Evolutionary conservation across 1,140 invertebrate species (phyloP).

Genomic region (Luehdorfia chinensis): DNA sequence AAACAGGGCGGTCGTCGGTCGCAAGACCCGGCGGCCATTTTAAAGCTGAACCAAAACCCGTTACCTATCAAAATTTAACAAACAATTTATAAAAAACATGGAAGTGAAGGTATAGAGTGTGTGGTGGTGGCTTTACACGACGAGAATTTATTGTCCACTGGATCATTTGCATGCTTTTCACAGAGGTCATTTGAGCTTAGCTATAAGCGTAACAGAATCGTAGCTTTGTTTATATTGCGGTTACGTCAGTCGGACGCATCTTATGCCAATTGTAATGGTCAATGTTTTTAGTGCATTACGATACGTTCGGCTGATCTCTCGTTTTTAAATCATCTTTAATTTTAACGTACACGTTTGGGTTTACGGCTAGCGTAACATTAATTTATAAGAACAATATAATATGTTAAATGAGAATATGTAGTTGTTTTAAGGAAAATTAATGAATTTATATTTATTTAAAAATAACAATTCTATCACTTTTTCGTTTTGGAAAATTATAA

Average conservation of each 20-base stretch:
- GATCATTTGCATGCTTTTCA: slow-evolving; percentile 72
- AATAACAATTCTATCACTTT: no score
- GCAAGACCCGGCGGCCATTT: slow-evolving; percentile 23
- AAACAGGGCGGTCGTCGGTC: slow-evolving; percentile 29
- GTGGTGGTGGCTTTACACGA: slow-evolving; percentile 73
- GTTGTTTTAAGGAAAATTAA: no score
- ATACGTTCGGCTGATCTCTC: slow-evolving; percentile 27
- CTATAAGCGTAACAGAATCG: slow-evolving; percentile 48
- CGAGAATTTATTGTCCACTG: slow-evolving; percentile 51
- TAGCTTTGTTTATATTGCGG: slow-evolving; percentile 55
- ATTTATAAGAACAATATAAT: no score
- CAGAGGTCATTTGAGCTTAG: slow-evolving; percentile 67
- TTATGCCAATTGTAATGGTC: neutral
- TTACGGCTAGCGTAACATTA: slow-evolving; percentile 57
- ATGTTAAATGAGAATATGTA: no score
- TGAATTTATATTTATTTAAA: no score
- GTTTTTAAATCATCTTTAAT: slow-evolving; percentile 28
- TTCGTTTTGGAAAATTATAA: no score
- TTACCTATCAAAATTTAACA: slow-evolving; percentile 72
- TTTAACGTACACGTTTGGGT: slow-evolving; percentile 40
- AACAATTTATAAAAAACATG: slow-evolving; percentile 47
- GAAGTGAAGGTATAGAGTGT: slow-evolving; percentile 76
- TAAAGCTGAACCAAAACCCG: slow-evolving; percentile 37
- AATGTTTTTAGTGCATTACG: slow-evolving; percentile 9
- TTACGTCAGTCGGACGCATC: slow-evolving; percentile 27